A percentile compares a stretch with the other conserved stretches of the same genome.
phyloP scores from a whole-genome alignment of 2,113 vertebrate genomes.

The Hystrix cristata region DNA sequence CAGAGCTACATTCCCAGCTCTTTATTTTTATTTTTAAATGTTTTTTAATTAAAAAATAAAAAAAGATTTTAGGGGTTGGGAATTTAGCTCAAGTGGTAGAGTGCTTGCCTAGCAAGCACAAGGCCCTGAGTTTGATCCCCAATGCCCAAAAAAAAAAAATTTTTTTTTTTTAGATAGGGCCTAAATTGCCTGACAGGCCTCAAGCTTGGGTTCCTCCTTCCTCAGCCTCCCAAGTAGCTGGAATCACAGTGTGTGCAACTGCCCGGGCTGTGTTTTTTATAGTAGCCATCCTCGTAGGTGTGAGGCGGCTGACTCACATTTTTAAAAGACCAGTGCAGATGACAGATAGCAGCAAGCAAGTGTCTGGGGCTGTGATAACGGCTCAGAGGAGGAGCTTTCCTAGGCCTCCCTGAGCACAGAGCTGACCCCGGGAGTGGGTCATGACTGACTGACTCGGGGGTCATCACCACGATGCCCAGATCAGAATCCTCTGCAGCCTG shows the following conservation, averaged over 20 bases:
- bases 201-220: no score
- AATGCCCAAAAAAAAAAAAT: no score
- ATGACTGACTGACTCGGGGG: rapidly evolving
- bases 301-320: neutral
- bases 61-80: no score
- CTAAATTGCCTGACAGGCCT: no score
- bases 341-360: neutral
- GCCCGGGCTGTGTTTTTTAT: neutral
- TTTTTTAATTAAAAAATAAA: no score
- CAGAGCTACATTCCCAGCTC: no score
- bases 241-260: no score
- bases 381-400: neutral
- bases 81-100: no score
- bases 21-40: no score
- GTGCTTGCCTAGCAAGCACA: no score
- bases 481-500: neutral
- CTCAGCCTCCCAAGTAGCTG: no score
- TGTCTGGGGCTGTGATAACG: neutral
- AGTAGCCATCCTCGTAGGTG: neutral
- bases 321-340: neutral
- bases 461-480: neutral
- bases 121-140: no score
- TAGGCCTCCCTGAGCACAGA: neutral
- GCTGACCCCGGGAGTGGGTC: neutral
- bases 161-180: neutral